A percentile compares a stretch with the other conserved stretches of the same genome.
phyloP scores from a whole-genome alignment of 2,888 invertebrate genomes.

The Ectropis crepuscularia region DNA sequence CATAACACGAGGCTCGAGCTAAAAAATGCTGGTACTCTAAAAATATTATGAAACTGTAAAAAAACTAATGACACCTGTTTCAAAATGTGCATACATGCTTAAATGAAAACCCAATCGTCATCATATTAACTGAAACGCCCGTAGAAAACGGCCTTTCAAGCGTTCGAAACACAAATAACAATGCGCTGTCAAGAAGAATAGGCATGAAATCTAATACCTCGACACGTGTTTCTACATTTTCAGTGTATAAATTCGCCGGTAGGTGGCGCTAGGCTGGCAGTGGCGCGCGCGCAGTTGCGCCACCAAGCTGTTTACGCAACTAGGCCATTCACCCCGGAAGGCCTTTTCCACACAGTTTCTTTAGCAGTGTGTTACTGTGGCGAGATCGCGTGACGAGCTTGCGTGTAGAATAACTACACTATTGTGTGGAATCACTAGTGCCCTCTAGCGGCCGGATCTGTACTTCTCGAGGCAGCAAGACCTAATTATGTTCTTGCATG shows the following conservation, averaged over 20 bases:
- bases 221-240: conserved; percentile 36
- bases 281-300: conserved; percentile 70
- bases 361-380: conserved; percentile 80
- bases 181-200: conserved; percentile 18
- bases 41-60: too few relatives aligned
- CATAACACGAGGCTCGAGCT: conserved; percentile 9
- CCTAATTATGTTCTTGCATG: conserved; percentile 69
- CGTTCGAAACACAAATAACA: conserved; percentile 28
- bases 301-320: conserved; percentile 80
- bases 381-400: conserved; percentile 77
- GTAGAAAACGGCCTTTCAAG: conserved; percentile 6
- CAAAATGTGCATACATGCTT: too few relatives aligned
- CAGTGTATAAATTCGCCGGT: conserved; percentile 44
- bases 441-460: conserved; percentile 64
- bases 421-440: conserved; percentile 41
- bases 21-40: too few relatives aligned
- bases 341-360: conserved; percentile 82
- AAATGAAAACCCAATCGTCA: too few relatives aligned
- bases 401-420: conserved; percentile 63
- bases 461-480: conserved; percentile 57
- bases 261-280: conserved; percentile 60
- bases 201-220: conserved; percentile 24
- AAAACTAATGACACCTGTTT: too few relatives aligned
- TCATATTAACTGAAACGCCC: too few relatives aligned
- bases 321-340: conserved; percentile 83